Conservation (phyloP, 2,888 invertebrate genomes). For the Lasius platythorax region DNA sequence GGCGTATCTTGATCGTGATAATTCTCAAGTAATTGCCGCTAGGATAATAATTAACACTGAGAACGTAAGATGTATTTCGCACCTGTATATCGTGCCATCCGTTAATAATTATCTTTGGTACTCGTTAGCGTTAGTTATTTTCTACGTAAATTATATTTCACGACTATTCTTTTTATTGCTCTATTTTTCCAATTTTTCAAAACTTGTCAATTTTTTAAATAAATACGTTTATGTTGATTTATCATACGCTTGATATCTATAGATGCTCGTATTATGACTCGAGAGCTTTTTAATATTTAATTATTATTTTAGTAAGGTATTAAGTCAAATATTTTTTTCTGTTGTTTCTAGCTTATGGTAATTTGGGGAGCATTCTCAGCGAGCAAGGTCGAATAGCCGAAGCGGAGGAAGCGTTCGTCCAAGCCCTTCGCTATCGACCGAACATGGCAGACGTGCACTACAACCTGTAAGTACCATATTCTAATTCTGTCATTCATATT, state of each 20-base stretch:
- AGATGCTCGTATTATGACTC: neutral
- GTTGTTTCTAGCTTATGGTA: conserved; percentile 94
- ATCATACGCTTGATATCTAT: neutral
- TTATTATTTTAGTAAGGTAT: neutral
- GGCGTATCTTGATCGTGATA: conserved; percentile 54
- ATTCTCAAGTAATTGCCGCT: conserved; percentile 52
- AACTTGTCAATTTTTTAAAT: neutral
- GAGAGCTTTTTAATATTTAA: neutral
- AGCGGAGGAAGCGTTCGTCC: conserved; percentile 96
- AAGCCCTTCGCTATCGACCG: conserved; percentile 95
- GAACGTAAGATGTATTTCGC: conserved; percentile 49
- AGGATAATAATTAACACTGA: conserved; percentile 56
- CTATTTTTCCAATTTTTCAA: neutral
- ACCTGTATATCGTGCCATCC: conserved; percentile 36
- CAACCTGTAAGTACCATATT: conserved; percentile 94
- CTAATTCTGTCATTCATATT: conserved; percentile 29
- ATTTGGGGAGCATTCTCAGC: conserved; percentile 98
- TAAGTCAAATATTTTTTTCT: conserved; percentile 51
- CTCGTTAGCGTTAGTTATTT: neutral
- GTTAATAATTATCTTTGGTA: conserved; percentile 37
- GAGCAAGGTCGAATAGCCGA: conserved; percentile 94
- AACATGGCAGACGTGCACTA: conserved; percentile 99
- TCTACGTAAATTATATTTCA: neutral
- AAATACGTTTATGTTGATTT: neutral
- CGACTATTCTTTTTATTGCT: neutral